phyloP scores from a whole-genome alignment of 2,888 invertebrate species.

The Agrochola macilenta region DNA sequence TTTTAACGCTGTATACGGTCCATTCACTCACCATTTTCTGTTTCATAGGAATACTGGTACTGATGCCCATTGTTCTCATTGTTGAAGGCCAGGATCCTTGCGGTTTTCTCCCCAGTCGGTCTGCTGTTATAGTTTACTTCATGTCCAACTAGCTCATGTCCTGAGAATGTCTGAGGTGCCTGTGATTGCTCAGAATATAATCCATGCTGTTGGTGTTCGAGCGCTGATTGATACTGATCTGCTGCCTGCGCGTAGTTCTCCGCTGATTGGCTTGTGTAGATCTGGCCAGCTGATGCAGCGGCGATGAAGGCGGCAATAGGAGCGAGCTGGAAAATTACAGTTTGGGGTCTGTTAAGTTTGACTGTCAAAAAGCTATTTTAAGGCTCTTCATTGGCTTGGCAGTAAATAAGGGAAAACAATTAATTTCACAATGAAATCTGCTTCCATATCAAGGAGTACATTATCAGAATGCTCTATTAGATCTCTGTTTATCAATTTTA shows the following conservation, averaged over 20 bases:
- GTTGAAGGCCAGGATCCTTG: constrained; percentile 78
- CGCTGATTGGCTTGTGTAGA: constrained; percentile 69
- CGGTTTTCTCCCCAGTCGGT: constrained; percentile 73
- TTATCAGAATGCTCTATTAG: background rate
- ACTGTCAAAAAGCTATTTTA: background rate
- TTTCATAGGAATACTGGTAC: constrained; percentile 90
- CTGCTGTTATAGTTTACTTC: constrained; percentile 53
- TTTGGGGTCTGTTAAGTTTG: background rate
- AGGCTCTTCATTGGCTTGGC: background rate
- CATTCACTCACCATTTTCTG: constrained; percentile 90
- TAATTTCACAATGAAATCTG: background rate
- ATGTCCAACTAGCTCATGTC: constrained; percentile 56
- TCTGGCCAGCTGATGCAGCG: constrained; percentile 78
- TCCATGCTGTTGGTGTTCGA: constrained; percentile 76
- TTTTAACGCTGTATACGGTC: background rate
- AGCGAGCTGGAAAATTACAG: constrained; percentile 74
- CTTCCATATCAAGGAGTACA: background rate
- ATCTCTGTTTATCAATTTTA: background rate
- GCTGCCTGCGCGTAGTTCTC: constrained; percentile 73
- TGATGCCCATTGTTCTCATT: constrained; percentile 79
- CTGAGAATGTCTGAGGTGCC: constrained; percentile 55
- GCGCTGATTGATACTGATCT: constrained; percentile 78
- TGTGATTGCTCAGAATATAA: constrained; percentile 76
- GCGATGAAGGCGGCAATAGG: constrained; percentile 77
- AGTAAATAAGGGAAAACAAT: background rate